Percentiles rank a stretch among this genome's conserved stretches.
Conservation (phyloP, 2,113 vertebrate species). For the Tragelaphus imberbis region DNA sequence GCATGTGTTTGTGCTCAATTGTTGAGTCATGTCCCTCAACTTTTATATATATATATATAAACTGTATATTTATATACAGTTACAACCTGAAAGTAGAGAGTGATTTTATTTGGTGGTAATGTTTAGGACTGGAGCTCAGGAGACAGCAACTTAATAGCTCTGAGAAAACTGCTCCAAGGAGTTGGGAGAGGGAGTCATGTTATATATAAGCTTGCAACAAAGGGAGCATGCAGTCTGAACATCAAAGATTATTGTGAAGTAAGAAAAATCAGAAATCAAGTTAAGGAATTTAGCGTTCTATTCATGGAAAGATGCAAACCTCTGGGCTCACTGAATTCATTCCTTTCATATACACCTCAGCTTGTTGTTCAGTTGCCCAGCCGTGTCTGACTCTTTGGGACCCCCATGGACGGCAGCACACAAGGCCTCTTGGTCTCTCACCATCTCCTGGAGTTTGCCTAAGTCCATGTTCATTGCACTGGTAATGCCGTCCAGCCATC, state of each 20-base stretch:
- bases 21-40: neutral
- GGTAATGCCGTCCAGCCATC: neutral
- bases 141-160: neutral
- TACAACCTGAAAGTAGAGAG: neutral
- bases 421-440: neutral
- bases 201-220: neutral
- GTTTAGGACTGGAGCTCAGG: neutral
- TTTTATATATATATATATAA: neutral
- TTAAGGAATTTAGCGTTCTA: neutral
- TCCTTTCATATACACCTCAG: neutral
- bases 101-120: neutral
- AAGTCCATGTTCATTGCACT: neutral
- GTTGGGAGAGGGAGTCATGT: neutral
- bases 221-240: neutral
- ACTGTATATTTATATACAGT: neutral
- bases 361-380: neutral
- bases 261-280: neutral
- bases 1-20: neutral
- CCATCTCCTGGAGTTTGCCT: neutral
- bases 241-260: neutral
- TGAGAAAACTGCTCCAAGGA: neutral
- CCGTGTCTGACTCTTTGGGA: neutral
- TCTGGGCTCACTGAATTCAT: neutral
- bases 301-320: neutral
- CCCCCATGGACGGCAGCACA: accelerated